Evolutionary conservation across 2,888 invertebrate genomes (phyloP).

Genomic region (Eupithecia subumbrata): DNA sequence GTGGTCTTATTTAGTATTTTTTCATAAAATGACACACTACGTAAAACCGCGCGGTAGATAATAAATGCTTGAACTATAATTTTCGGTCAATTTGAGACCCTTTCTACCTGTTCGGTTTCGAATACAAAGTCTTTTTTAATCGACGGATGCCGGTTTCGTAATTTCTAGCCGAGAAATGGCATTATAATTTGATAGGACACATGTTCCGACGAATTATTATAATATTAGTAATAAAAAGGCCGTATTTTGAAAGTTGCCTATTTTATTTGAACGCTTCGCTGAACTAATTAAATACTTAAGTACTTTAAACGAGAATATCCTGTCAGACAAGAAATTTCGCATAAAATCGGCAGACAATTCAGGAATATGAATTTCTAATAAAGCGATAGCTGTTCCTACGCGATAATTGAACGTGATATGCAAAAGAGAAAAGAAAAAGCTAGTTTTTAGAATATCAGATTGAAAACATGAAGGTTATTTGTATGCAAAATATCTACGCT

Average conservation of each 20-base stretch:
- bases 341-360: conserved; percentile 11
- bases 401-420: conserved; percentile 38
- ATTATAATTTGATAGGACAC: conserved; percentile 62
- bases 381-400: conserved; percentile 36
- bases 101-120: conserved; percentile 57
- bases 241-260: conserved; percentile 39
- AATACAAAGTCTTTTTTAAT: conserved; percentile 70
- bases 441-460: conserved; percentile 28
- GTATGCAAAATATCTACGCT: conserved; percentile 17
- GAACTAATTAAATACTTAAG: conserved; percentile 1
- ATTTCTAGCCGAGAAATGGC: conserved; percentile 54
- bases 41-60: conserved; percentile 16
- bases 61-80: conserved; percentile 27
- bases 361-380: conserved; percentile 39
- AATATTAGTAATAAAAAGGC: conserved; percentile 50
- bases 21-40: conserved; percentile 17
- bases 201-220: conserved; percentile 64
- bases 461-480: conserved; percentile 22
- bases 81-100: conserved; percentile 51
- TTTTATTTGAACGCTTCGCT: neutral
- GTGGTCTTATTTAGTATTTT: neutral
- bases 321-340: conserved; percentile 19
- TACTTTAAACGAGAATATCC: conserved; percentile 15
- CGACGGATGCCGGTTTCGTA: conserved; percentile 65
- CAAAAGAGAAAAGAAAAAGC: conserved; percentile 32